Percentiles rank a stretch among this genome's conserved stretches.
Conservation (phyloP, 2,888 invertebrate species). For the Agonopterix arenella region DNA sequence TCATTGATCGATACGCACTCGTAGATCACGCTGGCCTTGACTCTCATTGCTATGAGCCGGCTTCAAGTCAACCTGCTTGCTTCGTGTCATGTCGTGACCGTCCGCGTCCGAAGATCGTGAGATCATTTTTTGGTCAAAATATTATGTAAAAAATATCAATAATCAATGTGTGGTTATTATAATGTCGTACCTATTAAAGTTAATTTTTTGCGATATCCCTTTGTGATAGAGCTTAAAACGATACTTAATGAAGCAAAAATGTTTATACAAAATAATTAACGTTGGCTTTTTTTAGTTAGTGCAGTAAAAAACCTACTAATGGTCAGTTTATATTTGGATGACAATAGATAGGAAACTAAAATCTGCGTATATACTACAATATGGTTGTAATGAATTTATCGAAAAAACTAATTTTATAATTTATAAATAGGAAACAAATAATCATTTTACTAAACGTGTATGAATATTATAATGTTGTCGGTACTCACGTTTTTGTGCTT, state of each 20-base stretch:
- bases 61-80: conserved; percentile 16
- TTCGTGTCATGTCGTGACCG: conserved; percentile 35
- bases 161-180: conserved; percentile 2
- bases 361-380: not conserved
- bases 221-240: too few species aligned
- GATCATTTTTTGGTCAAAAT: conserved; percentile 26
- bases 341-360: not conserved
- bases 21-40: conserved; percentile 52
- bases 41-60: conserved; percentile 43
- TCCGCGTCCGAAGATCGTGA: conserved; percentile 23
- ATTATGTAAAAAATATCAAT: conserved; percentile 20
- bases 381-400: too few species aligned
- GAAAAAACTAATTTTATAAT: too few species aligned
- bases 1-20: conserved; percentile 49
- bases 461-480: not conserved
- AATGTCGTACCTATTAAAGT: not conserved
- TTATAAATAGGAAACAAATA: not conserved
- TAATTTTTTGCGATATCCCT: not conserved
- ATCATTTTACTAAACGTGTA: not conserved
- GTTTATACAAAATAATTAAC: not conserved
- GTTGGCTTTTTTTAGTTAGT: too few species aligned
- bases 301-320: too few species aligned
- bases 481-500: not conserved
- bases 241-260: too few species aligned
- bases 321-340: too few species aligned